Percentiles rank a stretch among this genome's conserved stretches.
These are phyloP conservation scores for Hydrocynus forskahlii DNA, from an alignment of 2,797 vertebrate species.

Conservation along the genomic window DNA sequence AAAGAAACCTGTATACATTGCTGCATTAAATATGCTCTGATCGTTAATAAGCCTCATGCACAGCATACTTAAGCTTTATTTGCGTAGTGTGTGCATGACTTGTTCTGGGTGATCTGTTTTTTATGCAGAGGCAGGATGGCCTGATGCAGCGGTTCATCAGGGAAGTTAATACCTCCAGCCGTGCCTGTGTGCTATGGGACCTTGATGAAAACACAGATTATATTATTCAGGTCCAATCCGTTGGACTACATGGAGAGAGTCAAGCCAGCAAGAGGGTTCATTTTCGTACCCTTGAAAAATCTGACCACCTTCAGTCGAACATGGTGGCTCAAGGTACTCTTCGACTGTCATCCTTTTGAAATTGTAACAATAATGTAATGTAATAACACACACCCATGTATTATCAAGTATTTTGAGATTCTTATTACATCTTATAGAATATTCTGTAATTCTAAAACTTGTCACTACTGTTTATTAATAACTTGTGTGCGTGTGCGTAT, in stretches of 20 bases:
- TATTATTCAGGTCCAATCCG: slow-evolving; percentile 94
- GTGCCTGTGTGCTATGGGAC: slow-evolving; percentile 94
- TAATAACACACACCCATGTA: background rate
- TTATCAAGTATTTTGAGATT: background rate
- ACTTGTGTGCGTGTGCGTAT: background rate
- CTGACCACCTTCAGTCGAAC: slow-evolving; percentile 89
- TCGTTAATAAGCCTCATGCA: background rate
- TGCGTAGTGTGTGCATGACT: slow-evolving; percentile 25
- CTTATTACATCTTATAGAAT: background rate
- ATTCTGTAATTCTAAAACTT: background rate
- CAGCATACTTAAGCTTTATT: background rate
- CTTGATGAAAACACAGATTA: slow-evolving; percentile 95
- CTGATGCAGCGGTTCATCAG: slow-evolving; percentile 95
- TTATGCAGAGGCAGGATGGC: slow-evolving; percentile 88
- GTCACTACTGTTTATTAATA: background rate
- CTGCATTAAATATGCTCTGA: slow-evolving; percentile 2
- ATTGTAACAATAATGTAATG: background rate
- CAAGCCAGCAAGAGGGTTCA: slow-evolving; percentile 89
- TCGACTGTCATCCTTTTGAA: background rate
- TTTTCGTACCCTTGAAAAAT: slow-evolving; percentile 93
- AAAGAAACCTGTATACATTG: background rate
- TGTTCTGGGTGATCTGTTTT: slow-evolving; percentile 13
- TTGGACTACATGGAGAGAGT: slow-evolving; percentile 90
- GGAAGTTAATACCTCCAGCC: slow-evolving; percentile 96
- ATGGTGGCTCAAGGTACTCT: slow-evolving; percentile 88